phyloP scores from a whole-genome alignment of 2,888 invertebrate genomes.

The Horisme vitalbata region DNA sequence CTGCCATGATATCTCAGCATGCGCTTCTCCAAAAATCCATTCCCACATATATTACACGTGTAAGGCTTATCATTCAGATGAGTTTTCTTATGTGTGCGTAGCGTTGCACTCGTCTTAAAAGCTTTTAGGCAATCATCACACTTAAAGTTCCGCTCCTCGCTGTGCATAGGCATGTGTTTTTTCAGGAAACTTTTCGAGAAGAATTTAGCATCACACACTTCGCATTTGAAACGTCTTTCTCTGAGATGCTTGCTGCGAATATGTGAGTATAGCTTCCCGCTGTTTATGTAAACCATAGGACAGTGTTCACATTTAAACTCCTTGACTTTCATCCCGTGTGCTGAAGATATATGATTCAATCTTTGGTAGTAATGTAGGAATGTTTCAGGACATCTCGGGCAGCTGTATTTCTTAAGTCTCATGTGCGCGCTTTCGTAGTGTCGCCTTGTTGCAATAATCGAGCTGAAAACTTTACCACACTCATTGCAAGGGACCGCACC shows the following conservation, averaged over 20 bases:
- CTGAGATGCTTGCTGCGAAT: constrained; percentile 36
- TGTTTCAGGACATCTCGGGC: constrained; percentile 65
- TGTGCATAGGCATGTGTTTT: constrained; percentile 49
- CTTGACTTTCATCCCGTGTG: constrained; percentile 66
- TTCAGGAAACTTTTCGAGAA: constrained; percentile 13
- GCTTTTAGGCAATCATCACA: constrained; percentile 56
- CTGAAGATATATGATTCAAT: constrained; percentile 61
- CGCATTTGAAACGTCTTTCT: constrained; percentile 19
- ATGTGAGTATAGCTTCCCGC: constrained; percentile 44
- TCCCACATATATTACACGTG: constrained; percentile 43
- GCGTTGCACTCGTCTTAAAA: constrained; percentile 31
- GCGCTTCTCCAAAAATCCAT: constrained; percentile 50
- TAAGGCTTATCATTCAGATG: constrained; percentile 28
- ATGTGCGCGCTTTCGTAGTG: constrained; percentile 76
- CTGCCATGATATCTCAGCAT: background rate
- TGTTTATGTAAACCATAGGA: constrained; percentile 55
- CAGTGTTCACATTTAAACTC: constrained; percentile 69
- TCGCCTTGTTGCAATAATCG: constrained; percentile 67
- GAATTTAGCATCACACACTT: constrained; percentile 11
- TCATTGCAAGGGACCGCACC: constrained; percentile 66
- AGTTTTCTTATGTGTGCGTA: constrained; percentile 18
- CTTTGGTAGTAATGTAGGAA: constrained; percentile 71
- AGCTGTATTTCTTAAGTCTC: constrained; percentile 66
- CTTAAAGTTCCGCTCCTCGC: constrained; percentile 49
- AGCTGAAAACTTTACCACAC: constrained; percentile 78